Evolutionary conservation across 2,888 invertebrate species (phyloP), one percentile per base, ranked within the genome.

Genomic region (Cantharis lateralis): DNA sequence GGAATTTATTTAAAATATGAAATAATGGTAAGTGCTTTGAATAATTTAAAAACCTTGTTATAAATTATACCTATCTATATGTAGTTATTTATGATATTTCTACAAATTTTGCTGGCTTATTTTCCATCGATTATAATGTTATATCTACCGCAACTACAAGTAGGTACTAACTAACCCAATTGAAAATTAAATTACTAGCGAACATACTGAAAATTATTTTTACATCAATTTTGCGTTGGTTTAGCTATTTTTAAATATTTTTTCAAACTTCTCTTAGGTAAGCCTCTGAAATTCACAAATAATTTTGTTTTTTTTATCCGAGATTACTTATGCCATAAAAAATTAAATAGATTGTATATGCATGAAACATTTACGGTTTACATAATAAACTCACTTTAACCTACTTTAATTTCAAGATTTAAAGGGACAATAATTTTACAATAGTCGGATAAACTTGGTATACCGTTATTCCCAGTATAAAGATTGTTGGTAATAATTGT

Each of bases 1-100:
- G 83, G 83, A 82, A 84, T 81, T 84, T 84, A 81, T 82, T 83
- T 83, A 82, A 84, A 84, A 83, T 84, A 85, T 85, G 85, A 85
- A 84, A 85, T 85, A 85, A 85, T 85, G 85, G 85, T 85, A 80
- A 85, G 85, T 84, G 63, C 15, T 48, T n/a, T 48, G 48, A 48
- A 48, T 48, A n/a, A 48, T 48, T 32, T 48, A 48, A 48, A 48
- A 48, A n/a, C n/a, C 7, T 48, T 48, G n/a, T 48, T 48, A 48
- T 48, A n/a, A 48, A 48, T 48, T 48, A n/a, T 48, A 48, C 9
- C n/a, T 48, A 7, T 48, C n/a, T 48, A 7, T 48, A 26, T 28
- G n/a, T 7, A 48, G 7, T 48, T 48, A 48, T 32, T 32, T 32
- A 4, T 32, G 4, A 32, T 32, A n/a, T 32, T 32, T 32, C n/a